These are phyloP conservation scores for Porphyrio hochstetteri DNA, from an alignment of 2,113 vertebrate genomes.

Conservation along the genomic window DNA sequence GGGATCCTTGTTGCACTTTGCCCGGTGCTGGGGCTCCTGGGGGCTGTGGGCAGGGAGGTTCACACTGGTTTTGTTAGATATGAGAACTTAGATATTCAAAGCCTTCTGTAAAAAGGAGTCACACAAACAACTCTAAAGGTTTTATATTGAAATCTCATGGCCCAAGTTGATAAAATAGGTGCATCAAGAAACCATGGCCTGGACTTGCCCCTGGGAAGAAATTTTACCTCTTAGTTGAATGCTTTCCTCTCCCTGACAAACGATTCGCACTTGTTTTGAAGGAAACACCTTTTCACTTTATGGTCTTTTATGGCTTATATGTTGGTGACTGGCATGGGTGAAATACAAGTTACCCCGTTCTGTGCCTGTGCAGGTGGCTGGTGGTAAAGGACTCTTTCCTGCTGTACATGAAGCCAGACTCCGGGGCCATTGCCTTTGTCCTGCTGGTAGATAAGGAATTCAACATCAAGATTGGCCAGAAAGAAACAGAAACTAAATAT, in stretches of 20 bases:
- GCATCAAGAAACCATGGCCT: not conserved
- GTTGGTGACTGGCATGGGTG: not conserved
- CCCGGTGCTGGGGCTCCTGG: not conserved
- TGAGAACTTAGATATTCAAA: not conserved
- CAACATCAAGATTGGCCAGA: constrained; percentile 91
- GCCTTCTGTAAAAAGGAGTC: not conserved
- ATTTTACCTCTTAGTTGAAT: not conserved
- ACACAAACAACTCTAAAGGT: not conserved
- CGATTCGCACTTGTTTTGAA: not conserved
- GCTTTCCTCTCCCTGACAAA: not conserved
- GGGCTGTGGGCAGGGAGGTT: not conserved
- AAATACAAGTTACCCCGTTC: not conserved
- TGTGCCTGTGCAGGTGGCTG: constrained; percentile 84
- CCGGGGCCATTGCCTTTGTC: constrained; percentile 89
- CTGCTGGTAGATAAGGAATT: constrained; percentile 94
- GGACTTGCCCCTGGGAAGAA: not conserved
- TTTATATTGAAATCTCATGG: not conserved
- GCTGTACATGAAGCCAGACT: constrained; percentile 93
- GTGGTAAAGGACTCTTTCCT: constrained; percentile 96
- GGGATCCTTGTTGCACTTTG: not conserved
- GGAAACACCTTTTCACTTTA: not conserved
- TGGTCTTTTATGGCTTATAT: accelerated
- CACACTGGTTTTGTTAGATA: not conserved
- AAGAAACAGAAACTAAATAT: constrained; percentile 90
- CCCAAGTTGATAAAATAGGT: not conserved